Conservation (phyloP, 1,140 invertebrate species). For the Pogonus chalceus region DNA sequence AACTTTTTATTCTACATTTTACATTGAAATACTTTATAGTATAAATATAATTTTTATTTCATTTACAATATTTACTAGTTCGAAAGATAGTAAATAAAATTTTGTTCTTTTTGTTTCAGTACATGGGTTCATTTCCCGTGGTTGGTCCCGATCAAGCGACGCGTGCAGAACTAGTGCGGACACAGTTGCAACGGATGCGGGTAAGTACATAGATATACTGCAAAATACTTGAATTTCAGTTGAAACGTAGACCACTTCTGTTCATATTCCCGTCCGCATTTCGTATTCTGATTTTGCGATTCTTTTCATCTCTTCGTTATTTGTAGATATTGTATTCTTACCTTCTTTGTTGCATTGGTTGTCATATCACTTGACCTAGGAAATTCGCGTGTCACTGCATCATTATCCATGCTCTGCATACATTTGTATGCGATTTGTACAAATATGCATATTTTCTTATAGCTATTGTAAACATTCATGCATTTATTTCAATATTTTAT, state of each 20-base stretch:
- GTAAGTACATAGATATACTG: slow-evolving; percentile 46
- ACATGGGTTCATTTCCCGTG: slow-evolving; percentile 66
- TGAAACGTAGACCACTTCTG: too few species aligned
- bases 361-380: not conserved
- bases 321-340: not conserved
- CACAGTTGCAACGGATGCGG: slow-evolving; percentile 50
- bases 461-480: not conserved
- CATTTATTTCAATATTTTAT: not conserved
- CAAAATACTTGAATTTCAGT: too few species aligned
- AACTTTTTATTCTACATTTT: too few species aligned
- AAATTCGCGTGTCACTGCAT: not conserved
- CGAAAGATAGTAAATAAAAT: not conserved
- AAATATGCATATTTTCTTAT: not conserved
- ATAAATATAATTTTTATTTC: too few species aligned
- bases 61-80: too few species aligned
- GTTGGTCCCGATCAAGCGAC: slow-evolving; percentile 50
- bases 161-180: slow-evolving; percentile 48
- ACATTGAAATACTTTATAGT: too few species aligned
- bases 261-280: too few species aligned
- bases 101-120: slow-evolving; percentile 46
- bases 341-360: not conserved
- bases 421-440: not conserved
- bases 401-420: not conserved
- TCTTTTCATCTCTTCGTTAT: not conserved
- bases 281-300: too few species aligned